Conservation (phyloP, 1,140 invertebrate species). For the Scaptomyza pallida region DNA sequence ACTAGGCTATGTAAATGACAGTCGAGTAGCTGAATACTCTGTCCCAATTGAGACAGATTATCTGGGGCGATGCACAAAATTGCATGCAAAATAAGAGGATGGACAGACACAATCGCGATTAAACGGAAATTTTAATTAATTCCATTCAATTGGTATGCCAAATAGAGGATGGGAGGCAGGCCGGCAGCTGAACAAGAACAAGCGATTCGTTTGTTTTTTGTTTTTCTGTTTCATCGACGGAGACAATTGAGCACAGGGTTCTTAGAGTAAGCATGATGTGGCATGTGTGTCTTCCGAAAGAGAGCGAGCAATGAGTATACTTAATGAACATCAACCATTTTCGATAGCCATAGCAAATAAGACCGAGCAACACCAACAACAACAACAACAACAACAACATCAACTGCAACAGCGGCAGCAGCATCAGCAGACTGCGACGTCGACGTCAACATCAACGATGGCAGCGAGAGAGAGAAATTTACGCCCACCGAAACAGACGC, state of each 20-base stretch:
- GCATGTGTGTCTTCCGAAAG: constrained; percentile 21
- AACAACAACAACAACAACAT: too few species aligned
- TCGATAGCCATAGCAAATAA: constrained; percentile 65
- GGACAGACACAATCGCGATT: constrained; percentile 51
- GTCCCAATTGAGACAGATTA: constrained; percentile 31
- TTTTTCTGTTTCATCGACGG: constrained; percentile 34
- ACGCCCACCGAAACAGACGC: constrained; percentile 73
- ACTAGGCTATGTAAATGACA: constrained; percentile 9
- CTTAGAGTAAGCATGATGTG: constrained; percentile 53
- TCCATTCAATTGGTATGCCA: constrained; percentile 78
- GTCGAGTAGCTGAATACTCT: constrained; percentile 9
- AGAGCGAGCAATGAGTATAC: constrained; percentile 34
- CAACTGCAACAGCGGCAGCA: constrained; percentile 2
- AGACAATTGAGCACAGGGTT: constrained; percentile 71
- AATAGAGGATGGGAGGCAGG: constrained; percentile 29
- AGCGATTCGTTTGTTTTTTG: constrained; percentile 68
- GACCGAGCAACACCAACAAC: constrained; percentile 20
- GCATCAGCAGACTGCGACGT: neutral
- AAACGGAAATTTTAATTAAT: constrained; percentile 83
- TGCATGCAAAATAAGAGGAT: constrained; percentile 17
- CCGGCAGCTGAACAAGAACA: constrained; percentile 47
- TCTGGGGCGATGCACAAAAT: constrained; percentile 43
- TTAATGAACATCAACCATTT: constrained; percentile 72
- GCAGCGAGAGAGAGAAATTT: constrained; percentile 47
- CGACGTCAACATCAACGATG: constrained; percentile 25